Percentiles rank a stretch among this genome's conserved stretches.
Evolutionary conservation across 2,888 invertebrate species (phyloP).

Genomic region (Nysson spinosus): DNA sequence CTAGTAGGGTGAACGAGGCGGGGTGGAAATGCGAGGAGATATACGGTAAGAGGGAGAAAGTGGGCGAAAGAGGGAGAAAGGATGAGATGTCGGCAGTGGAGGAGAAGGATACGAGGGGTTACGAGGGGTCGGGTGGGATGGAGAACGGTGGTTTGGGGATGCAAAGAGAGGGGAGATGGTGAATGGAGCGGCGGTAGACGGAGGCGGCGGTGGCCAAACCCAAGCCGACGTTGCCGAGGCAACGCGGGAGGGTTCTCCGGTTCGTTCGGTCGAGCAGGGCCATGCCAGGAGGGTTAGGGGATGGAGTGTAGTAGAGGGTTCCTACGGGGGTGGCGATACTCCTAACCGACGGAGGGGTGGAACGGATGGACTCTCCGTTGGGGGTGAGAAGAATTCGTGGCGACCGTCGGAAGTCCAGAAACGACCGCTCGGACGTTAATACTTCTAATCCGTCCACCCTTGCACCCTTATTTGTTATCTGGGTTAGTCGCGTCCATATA

Average conservation of each 20-base stretch:
- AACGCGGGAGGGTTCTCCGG: conserved; percentile 69
- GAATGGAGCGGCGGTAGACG: conserved; percentile 71
- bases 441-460: conserved; percentile 12
- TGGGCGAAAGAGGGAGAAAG: conserved; percentile 33
- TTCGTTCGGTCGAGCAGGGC: conserved; percentile 59
- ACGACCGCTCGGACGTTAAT: conserved; percentile 16
- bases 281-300: conserved; percentile 50
- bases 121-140: conserved; percentile 52
- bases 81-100: conserved; percentile 56
- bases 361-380: conserved; percentile 26
- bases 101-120: conserved; percentile 26
- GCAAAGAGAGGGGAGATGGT: conserved; percentile 66
- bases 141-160: conserved; percentile 72
- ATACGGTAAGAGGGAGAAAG: conserved; percentile 25
- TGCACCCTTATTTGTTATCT: conserved; percentile 15
- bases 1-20: conserved; percentile 19
- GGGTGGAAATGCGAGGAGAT: conserved; percentile 67
- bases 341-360: conserved; percentile 28
- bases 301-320: conserved; percentile 51
- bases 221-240: conserved; percentile 75
- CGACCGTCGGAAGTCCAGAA: conserved; percentile 42
- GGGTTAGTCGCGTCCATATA: conserved; percentile 19
- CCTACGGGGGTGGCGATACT: conserved; percentile 54
- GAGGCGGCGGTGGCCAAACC: conserved; percentile 75
- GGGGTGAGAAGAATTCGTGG: conserved; percentile 17